Evolutionary conservation across 2,113 vertebrate species (phyloP).

Genomic region (Perca flavescens): DNA sequence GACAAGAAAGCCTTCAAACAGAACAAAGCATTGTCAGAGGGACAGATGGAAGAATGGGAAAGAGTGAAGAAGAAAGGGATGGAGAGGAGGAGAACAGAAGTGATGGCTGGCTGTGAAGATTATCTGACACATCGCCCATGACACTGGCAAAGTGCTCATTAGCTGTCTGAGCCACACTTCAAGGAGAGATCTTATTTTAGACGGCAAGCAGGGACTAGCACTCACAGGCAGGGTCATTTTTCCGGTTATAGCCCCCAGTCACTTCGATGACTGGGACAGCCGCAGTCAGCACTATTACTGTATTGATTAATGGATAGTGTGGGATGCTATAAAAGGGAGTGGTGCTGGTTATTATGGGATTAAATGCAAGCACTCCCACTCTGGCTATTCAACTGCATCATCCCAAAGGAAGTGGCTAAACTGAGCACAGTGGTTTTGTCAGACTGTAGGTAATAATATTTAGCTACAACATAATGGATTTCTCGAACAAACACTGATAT

Average conservation of each 20-base stretch:
- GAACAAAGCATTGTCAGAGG: conserved; percentile 52
- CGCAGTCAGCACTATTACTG: conserved; percentile 78
- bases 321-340: conserved; percentile 52
- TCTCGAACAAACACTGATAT: not conserved
- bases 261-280: conserved; percentile 46
- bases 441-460: conserved; percentile 6
- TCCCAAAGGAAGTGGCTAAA: conserved; percentile 30
- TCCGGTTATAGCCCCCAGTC: conserved; percentile 49
- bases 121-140: conserved; percentile 45
- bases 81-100: conserved; percentile 29
- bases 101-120: conserved; percentile 52
- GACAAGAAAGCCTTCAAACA: conserved; percentile 57
- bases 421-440: conserved; percentile 18
- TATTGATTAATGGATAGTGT: conserved; percentile 77
- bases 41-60: conserved; percentile 16
- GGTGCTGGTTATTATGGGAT: conserved; percentile 67
- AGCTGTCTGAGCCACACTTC: conserved; percentile 77
- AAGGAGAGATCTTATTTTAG: conserved; percentile 82
- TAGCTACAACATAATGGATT: not conserved
- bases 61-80: conserved; percentile 5
- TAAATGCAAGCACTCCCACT: conserved; percentile 55
- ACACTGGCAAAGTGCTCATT: conserved; percentile 70
- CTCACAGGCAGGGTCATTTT: conserved; percentile 61
- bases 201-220: conserved; percentile 35
- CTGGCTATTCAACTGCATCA: conserved; percentile 20